These are phyloP conservation scores for Cynopterus brachyotis DNA, from an alignment of 2,113 vertebrate species.

Conservation along the genomic window DNA sequence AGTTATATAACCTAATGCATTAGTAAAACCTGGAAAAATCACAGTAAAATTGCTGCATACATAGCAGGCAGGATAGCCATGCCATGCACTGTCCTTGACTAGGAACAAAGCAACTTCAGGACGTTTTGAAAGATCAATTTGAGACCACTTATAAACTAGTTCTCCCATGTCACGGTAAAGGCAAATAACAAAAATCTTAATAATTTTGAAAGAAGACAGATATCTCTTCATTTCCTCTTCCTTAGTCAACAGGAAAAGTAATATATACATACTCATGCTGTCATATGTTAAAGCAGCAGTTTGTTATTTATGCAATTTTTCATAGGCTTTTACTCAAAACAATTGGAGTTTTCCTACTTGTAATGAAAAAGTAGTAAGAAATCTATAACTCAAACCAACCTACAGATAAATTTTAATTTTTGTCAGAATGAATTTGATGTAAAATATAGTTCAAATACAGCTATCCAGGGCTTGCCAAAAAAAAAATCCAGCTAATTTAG, in stretches of 20 bases:
- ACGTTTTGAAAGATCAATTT: background rate
- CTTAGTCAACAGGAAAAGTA: background rate
- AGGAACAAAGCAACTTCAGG: background rate
- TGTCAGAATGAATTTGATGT: conserved; percentile 17
- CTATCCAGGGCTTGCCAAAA: conserved; percentile 36
- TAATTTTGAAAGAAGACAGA: background rate
- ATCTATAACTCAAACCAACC: background rate
- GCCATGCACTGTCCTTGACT: background rate
- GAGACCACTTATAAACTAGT: background rate
- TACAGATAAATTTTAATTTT: background rate
- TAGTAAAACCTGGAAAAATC: background rate
- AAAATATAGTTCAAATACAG: conserved; percentile 34
- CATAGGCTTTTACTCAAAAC: conserved; percentile 13
- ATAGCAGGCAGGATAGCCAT: background rate
- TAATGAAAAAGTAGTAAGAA: conserved; percentile 44
- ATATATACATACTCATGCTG: background rate
- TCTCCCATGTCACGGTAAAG: background rate
- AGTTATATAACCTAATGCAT: background rate
- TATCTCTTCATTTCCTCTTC: background rate
- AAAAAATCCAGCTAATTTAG: conserved; percentile 53
- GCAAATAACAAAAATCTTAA: background rate
- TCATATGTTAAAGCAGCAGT: background rate
- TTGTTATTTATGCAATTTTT: background rate
- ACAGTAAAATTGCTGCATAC: background rate
- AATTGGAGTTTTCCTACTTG: background rate